These are phyloP conservation scores for Thera obeliscata DNA, from an alignment of 2,888 invertebrate genomes.

Conservation along the genomic window DNA sequence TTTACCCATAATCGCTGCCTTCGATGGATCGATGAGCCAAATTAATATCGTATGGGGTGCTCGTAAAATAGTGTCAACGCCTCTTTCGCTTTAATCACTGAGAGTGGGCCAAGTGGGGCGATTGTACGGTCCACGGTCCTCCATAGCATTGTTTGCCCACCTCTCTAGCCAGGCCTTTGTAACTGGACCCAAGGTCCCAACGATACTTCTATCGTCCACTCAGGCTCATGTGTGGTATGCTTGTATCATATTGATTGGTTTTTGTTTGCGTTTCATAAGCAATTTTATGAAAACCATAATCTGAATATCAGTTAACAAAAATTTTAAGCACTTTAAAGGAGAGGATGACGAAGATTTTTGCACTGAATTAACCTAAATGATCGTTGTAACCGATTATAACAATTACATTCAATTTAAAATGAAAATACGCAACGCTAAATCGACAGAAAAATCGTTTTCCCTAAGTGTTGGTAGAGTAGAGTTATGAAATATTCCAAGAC, in stretches of 20 bases:
- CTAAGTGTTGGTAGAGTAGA: slow-evolving; percentile 41
- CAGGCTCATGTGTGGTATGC: slow-evolving; percentile 24
- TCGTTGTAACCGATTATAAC: too few relatives aligned
- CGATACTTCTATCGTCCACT: slow-evolving; percentile 73
- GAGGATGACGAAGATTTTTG: too few relatives aligned
- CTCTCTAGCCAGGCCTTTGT: slow-evolving; percentile 79
- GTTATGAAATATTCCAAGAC: slow-evolving; percentile 58
- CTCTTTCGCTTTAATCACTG: slow-evolving; percentile 82
- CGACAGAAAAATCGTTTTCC: slow-evolving; percentile 7
- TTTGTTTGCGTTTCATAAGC: background rate
- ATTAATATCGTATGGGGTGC: slow-evolving; percentile 67
- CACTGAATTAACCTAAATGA: too few relatives aligned
- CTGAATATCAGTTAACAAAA: too few relatives aligned
- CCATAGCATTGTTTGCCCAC: slow-evolving; percentile 73
- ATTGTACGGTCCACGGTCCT: slow-evolving; percentile 76
- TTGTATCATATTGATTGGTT: slow-evolving; percentile 31
- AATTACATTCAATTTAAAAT: too few relatives aligned
- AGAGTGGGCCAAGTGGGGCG: slow-evolving; percentile 80
- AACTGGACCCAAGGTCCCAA: slow-evolving; percentile 59
- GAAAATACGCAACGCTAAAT: too few relatives aligned
- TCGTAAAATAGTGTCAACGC: slow-evolving; percentile 81
- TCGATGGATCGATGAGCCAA: slow-evolving; percentile 56
- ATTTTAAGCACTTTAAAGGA: too few relatives aligned
- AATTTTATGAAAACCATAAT: too few relatives aligned
- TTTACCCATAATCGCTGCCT: slow-evolving; percentile 24